Evolutionary conservation across 1,140 invertebrate genomes (phyloP), one percentile per base, ranked within the genome.

Genomic region (Carcinoscorpius rotundicauda): DNA sequence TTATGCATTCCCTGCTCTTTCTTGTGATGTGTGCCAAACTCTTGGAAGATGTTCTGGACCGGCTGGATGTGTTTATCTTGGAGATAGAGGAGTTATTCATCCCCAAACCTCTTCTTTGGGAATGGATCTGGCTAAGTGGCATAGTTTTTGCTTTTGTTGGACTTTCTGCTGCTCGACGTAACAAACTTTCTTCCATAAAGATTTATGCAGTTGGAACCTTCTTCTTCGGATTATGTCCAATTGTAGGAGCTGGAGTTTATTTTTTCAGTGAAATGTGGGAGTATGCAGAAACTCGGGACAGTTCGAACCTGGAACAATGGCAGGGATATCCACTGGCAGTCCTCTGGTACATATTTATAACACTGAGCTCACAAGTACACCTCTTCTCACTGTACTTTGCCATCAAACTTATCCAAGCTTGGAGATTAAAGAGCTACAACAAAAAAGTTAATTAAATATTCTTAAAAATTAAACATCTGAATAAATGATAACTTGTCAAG

Each of bases 21-120:
- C 85, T 93, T 76, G 81, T 86, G 66, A 93, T 97, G 89, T 76
- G 94, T 73, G 85, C 90, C 62, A 97, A 97, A 79, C 79, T 97
- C 70, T 55, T 86, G 59, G 88, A 91, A 55, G 91, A 94, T 77
- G 88, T 96, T 73, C 81, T 96, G 73, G 92, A 95, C 78, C 85
- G 85, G 76, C 81, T 94, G 72, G 91, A 94, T 78, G 88, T 96
- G 76, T 95, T 96, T 79, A 89, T 94, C 72, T 80, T 96, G 73
- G 89, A 93, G 81, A 87, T 96, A 75, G 91, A 95, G 81, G 90
- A 94, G 77, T 79, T 96, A 69, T 87, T 91, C 80, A 85, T 97
- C 77, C 94, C 93, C 71, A 86, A 88, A 84, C 89, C 91, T 50
- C 75, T 90, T 51, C 83, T 85, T 78, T 98, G 94, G 93, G 93